A percentile compares a stretch with the other conserved stretches of the same genome.
Conservation (phyloP, 2,113 vertebrate species). For the Caranx ignobilis region DNA sequence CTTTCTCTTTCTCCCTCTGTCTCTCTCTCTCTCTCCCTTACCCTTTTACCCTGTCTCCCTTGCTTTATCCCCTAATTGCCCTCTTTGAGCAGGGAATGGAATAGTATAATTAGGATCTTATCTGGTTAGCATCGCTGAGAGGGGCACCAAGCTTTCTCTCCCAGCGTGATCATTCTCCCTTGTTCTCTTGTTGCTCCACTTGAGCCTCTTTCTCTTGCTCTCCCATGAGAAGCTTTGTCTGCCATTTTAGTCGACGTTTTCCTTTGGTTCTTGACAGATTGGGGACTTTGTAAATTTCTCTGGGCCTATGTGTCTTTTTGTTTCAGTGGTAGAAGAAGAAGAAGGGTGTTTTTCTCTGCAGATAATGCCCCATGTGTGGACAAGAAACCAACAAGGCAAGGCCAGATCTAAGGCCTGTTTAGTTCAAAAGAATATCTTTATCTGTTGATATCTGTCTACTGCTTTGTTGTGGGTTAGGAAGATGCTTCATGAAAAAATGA, state of each 20-base stretch:
- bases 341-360: conserved; percentile 25
- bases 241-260: conserved; percentile 61
- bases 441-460: conserved; percentile 1
- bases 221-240: conserved; percentile 61
- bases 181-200: conserved; percentile 56
- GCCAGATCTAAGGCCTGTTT: not conserved
- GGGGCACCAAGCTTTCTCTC: conserved; percentile 67
- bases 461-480: conserved; percentile 14
- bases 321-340: conserved; percentile 36
- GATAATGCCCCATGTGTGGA: conserved; percentile 47
- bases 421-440: conserved; percentile 7
- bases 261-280: conserved; percentile 73
- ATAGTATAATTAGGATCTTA: conserved; percentile 84
- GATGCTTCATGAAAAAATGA: not conserved
- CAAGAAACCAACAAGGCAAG: conserved; percentile 31
- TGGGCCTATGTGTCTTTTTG: conserved; percentile 33
- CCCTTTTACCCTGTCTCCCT: conserved; percentile 67
- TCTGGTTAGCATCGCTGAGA: conserved; percentile 77
- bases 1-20: conserved; percentile 32
- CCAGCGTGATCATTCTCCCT: conserved; percentile 57
- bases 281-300: conserved; percentile 59
- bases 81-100: conserved; percentile 78
- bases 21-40: conserved; percentile 27
- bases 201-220: conserved; percentile 51
- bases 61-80: conserved; percentile 76